A percentile compares a stretch with the other conserved stretches of the same genome.
phyloP scores from a whole-genome alignment of 2,888 invertebrate species.

The Phanerotoma sp. region DNA sequence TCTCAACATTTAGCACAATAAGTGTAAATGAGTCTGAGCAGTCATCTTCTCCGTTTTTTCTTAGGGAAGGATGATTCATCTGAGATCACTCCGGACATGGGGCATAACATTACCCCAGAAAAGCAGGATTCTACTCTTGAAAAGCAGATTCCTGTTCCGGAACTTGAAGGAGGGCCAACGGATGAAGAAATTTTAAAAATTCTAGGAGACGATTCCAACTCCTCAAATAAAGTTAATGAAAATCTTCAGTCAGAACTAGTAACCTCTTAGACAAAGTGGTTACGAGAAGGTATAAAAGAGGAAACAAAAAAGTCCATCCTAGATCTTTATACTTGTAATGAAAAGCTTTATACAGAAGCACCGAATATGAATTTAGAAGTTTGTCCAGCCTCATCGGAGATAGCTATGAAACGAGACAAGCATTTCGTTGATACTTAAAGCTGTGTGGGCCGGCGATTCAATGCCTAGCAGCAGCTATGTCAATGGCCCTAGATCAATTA shows the following conservation, averaged over 20 bases:
- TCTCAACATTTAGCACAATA: no score
- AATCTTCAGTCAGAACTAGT: neutral
- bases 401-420: constrained; percentile 15
- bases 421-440: constrained; percentile 22
- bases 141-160: no score
- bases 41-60: no score
- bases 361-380: constrained; percentile 14
- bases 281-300: constrained; percentile 12
- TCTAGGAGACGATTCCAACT: neutral
- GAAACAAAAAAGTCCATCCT: constrained; percentile 9
- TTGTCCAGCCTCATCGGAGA: constrained; percentile 1
- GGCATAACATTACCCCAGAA: no score
- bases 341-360: constrained; percentile 11
- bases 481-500: constrained; percentile 11
- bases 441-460: constrained; percentile 16
- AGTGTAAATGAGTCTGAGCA: no score
- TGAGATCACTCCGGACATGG: no score
- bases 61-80: no score
- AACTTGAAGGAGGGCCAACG: no score
- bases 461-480: constrained; percentile 17
- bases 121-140: no score
- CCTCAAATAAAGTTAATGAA: neutral
- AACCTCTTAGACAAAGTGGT: constrained; percentile 12
- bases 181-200: neutral
- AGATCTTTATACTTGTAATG: constrained; percentile 8